A percentile compares a stretch with the other conserved stretches of the same genome.
Evolutionary conservation across 2,888 invertebrate genomes (phyloP).

Genomic region (Mimas tiliae): DNA sequence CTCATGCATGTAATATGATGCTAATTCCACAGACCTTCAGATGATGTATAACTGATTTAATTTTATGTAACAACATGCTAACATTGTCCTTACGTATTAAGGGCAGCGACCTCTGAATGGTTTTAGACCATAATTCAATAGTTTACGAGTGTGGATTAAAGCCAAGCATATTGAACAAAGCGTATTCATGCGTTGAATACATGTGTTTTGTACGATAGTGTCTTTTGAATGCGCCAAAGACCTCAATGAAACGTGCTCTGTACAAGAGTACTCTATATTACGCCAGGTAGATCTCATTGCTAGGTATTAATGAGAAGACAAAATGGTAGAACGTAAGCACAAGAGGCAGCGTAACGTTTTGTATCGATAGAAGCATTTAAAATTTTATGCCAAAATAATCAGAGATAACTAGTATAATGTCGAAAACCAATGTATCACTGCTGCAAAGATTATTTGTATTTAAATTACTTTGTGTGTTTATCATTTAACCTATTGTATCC

Average conservation of each 20-base stretch:
- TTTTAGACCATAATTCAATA: neutral
- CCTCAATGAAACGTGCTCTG: neutral
- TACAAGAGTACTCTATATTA: neutral
- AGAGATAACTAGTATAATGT: too few species aligned
- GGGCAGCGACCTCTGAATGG: constrained; percentile 15
- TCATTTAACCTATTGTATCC: too few species aligned
- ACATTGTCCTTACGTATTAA: neutral
- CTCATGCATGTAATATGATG: too few species aligned
- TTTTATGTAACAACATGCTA: neutral
- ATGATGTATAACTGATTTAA: neutral
- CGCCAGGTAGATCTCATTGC: neutral
- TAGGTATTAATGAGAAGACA: too few species aligned
- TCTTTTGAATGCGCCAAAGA: neutral
- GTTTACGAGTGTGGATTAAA: constrained; percentile 12
- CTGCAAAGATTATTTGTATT: too few species aligned
- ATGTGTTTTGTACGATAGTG: neutral
- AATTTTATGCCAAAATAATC: too few species aligned
- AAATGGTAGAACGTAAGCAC: too few species aligned
- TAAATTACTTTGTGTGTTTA: too few species aligned
- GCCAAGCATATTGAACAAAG: constrained; percentile 4
- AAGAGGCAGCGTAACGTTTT: too few species aligned
- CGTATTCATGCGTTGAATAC: neutral
- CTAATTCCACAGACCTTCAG: too few species aligned
- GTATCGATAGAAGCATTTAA: too few species aligned
- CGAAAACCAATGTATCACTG: too few species aligned